Evolutionary conservation across 2,888 invertebrate genomes (phyloP).

Genomic region (Thecophora atra): DNA sequence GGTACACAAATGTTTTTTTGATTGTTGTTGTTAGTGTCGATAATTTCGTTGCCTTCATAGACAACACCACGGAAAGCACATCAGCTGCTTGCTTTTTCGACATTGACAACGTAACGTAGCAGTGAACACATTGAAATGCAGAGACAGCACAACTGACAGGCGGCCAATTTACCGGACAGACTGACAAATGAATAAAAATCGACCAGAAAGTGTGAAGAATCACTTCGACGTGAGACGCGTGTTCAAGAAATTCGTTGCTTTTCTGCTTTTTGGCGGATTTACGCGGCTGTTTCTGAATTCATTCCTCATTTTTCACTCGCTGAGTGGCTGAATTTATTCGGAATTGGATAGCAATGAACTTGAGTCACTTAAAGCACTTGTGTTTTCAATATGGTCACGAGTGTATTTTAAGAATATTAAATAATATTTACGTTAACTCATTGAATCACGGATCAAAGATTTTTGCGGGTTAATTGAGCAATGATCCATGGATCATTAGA

Average conservation of each 20-base stretch:
- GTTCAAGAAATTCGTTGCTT: not conserved
- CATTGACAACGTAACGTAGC: slow-evolving; percentile 1
- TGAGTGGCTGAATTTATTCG: not conserved
- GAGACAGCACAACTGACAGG: not conserved
- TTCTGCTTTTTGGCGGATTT: not conserved
- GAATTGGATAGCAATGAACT: not conserved
- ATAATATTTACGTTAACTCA: too few species aligned
- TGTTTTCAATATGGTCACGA: too few species aligned
- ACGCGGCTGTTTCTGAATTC: not conserved
- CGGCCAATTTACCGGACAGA: not conserved
- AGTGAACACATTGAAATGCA: not conserved
- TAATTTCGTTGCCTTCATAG: not conserved
- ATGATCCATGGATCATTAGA: too few species aligned
- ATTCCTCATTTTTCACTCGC: not conserved
- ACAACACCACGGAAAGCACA: not conserved
- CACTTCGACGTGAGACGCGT: slow-evolving; percentile 1
- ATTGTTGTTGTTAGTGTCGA: not conserved
- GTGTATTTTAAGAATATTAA: too few species aligned
- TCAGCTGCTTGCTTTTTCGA: slow-evolving; percentile 4
- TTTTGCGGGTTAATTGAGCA: too few species aligned
- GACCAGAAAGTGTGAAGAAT: not conserved
- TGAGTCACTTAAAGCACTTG: not conserved
- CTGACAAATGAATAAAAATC: slow-evolving; percentile 9
- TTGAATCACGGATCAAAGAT: too few species aligned
- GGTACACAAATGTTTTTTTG: not conserved